Evolutionary conservation across 2,888 invertebrate genomes (phyloP).

Genomic region (Melanchra persicariae): DNA sequence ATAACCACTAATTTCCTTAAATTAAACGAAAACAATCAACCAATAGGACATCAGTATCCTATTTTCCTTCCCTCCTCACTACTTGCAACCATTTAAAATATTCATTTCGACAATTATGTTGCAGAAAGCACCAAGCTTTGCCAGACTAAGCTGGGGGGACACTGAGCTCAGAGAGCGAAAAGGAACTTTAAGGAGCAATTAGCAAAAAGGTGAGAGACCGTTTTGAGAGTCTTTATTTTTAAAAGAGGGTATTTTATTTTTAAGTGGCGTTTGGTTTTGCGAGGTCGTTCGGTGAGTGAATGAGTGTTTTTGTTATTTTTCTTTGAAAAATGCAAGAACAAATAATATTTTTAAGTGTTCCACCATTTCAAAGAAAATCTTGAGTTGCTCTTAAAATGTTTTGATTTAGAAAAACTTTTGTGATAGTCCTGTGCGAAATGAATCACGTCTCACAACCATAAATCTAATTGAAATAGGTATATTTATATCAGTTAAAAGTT

Average conservation of each 20-base stretch:
- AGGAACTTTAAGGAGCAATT: conserved; percentile 42
- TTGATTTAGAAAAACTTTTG: background rate
- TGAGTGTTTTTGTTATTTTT: background rate
- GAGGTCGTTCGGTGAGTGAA: background rate
- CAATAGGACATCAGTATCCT: background rate
- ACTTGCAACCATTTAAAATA: conserved; percentile 28
- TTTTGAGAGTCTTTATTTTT: conserved; percentile 21
- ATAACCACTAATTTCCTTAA: background rate
- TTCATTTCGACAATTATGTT: conserved; percentile 52
- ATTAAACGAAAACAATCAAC: conserved; percentile 15
- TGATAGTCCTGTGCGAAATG: background rate
- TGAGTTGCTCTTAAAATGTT: background rate
- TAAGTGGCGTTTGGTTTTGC: conserved; percentile 2
- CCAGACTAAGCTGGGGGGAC: conserved; percentile 30
- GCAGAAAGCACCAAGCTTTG: conserved; percentile 44
- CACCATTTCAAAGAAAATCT: background rate
- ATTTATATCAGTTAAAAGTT: conserved; percentile 7
- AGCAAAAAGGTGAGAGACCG: conserved; percentile 50
- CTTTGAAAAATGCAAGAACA: background rate
- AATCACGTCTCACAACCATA: no score
- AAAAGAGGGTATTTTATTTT: conserved; percentile 12
- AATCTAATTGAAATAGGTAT: no score
- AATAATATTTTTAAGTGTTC: background rate
- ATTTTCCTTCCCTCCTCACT: conserved; percentile 19
- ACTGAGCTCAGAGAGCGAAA: conserved; percentile 30